Percentiles rank a stretch among this genome's conserved stretches.
These are phyloP conservation scores for Heliconius cydno DNA, from an alignment of 2,888 invertebrate species.

Conservation along the genomic window DNA sequence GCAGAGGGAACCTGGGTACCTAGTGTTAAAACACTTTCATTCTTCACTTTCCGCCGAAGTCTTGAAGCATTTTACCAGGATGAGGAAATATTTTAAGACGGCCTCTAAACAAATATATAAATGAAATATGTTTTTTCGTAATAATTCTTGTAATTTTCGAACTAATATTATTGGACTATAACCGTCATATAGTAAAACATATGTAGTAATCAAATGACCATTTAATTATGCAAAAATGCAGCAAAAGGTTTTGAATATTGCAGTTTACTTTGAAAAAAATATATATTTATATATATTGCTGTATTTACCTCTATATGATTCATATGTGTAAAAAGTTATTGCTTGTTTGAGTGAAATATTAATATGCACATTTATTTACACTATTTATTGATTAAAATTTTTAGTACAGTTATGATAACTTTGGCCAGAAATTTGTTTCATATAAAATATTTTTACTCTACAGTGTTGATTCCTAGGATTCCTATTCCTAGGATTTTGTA, in stretches of 20 bases:
- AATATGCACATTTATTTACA: slow-evolving; percentile 1
- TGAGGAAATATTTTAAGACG: too few relatives aligned
- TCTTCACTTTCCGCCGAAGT: neutral
- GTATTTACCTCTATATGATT: neutral
- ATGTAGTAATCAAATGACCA: too few relatives aligned
- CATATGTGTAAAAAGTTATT: neutral
- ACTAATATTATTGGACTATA: too few relatives aligned
- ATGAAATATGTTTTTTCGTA: too few relatives aligned
- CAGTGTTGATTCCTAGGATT: neutral
- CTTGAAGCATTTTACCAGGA: neutral
- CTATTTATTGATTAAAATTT: neutral
- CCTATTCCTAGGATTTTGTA: neutral
- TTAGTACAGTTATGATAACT: neutral
- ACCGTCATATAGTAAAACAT: too few relatives aligned
- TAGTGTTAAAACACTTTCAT: neutral
- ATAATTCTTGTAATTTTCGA: too few relatives aligned
- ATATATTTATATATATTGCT: neutral
- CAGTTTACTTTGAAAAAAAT: neutral
- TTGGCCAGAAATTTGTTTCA: neutral
- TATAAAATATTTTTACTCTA: neutral
- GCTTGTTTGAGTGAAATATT: neutral
- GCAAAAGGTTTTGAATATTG: neutral
- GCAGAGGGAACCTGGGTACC: neutral
- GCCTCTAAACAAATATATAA: too few relatives aligned
- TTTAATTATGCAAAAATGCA: too few relatives aligned